Percentiles rank a stretch among this genome's conserved stretches.
phyloP scores from a whole-genome alignment of 2,113 vertebrate species.

The Bos javanicus region DNA sequence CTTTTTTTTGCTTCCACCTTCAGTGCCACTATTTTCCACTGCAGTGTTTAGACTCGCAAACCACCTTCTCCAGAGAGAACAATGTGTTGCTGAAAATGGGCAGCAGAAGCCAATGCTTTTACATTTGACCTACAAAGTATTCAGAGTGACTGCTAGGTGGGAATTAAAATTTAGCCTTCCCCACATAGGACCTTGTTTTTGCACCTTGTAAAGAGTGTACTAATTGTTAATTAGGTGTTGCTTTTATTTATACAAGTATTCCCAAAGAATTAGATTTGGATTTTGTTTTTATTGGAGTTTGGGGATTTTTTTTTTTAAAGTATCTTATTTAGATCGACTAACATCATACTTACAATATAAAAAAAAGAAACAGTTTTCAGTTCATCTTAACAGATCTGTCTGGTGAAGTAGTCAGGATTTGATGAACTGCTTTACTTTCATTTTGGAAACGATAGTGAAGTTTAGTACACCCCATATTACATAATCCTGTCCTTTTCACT shows the following conservation, averaged over 20 bases:
- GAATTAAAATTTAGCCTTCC: slow-evolving; percentile 47
- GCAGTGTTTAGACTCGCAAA: slow-evolving; percentile 71
- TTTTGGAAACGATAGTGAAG: slow-evolving; percentile 49
- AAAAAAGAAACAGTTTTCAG: slow-evolving; percentile 54
- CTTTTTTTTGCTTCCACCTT: slow-evolving; percentile 59
- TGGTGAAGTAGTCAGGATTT: slow-evolving; percentile 59
- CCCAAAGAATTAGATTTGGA: slow-evolving; percentile 68
- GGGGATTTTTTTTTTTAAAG: slow-evolving; percentile 4
- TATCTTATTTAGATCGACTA: slow-evolving; percentile 34
- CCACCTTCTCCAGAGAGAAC: slow-evolving; percentile 39
- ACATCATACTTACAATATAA: slow-evolving; percentile 24
- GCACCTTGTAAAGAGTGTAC: slow-evolving; percentile 43
- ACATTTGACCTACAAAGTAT: slow-evolving; percentile 61
- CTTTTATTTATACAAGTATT: slow-evolving; percentile 69
- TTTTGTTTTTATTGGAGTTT: slow-evolving; percentile 59
- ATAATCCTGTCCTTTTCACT: slow-evolving; percentile 51
- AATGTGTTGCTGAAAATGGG: slow-evolving; percentile 50
- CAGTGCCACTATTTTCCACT: slow-evolving; percentile 68
- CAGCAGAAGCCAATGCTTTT: slow-evolving; percentile 64
- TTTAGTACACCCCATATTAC: slow-evolving; percentile 35
- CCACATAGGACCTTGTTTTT: slow-evolving; percentile 40
- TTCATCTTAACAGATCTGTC: slow-evolving; percentile 21
- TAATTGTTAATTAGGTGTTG: slow-evolving; percentile 61
- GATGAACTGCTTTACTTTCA: slow-evolving; percentile 64
- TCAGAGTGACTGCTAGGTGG: slow-evolving; percentile 46